Evolutionary conservation across 2,888 invertebrate species (phyloP), one percentile per base, ranked within the genome.

Genomic region (Hetaerina titia): DNA sequence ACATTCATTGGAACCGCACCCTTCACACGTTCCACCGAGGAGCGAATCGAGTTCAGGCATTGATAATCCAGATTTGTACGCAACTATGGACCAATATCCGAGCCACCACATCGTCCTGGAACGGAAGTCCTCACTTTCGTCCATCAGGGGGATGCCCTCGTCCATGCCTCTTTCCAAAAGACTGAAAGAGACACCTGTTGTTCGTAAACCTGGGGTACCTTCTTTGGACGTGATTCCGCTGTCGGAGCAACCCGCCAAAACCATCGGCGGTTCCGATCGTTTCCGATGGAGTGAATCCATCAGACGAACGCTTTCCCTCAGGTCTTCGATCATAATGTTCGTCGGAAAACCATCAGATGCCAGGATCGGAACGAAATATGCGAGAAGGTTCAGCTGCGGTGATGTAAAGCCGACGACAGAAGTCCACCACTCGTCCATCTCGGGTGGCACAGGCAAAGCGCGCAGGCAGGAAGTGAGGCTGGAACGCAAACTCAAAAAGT

Each of bases 321-420:
- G 89, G 58, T 89, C 89, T n/a, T 89, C 89, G n/a, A 45, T 89
- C 11, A 58, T 89, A 11, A 89, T 89, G 89, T 89, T 89, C n/a
- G 89, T 58, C 17, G 57, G 89, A 22, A 57, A 58, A 9, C 89
- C 58, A 31, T 89, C 89, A 22, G 89, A 89, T 7, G 58, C n/a
- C 11, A 13, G 25, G 19, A 4, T 22, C 89, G 22, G 7, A 13
- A 13, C 81, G 11, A 81, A 25, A 31, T 81, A 81, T 31, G 81
- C 81, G 11, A 81, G 81, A 31, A 25, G 81, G 31, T 81, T 81
- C 15, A 13, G 81, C 11, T 31, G 4, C 25, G 81, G 31, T 11
- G 15, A 13, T 15, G 31, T 31, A 11, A n/a, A 31, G 25, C 31
- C 22, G 81, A 6, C 2, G 11, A 8, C 81, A 81, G 2, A 13